Evolutionary conservation across 2,113 vertebrate species (phyloP).

Genomic region (Alligator mississippiensis): DNA sequence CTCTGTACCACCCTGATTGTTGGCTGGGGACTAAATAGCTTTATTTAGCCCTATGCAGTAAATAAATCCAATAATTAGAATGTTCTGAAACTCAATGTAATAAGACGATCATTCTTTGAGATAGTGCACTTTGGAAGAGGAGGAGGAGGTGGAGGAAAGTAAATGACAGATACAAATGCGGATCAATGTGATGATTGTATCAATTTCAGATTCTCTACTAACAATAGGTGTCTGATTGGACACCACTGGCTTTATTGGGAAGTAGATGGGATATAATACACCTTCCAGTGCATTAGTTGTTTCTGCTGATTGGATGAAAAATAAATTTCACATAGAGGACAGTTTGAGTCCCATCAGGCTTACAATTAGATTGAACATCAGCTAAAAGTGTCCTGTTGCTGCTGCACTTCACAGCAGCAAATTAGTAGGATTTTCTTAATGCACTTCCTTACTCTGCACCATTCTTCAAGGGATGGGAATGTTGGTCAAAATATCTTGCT

Average conservation of each 20-base stretch:
- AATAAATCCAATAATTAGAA: slow-evolving; percentile 26
- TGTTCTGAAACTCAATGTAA: slow-evolving; percentile 43
- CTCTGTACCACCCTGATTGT: not conserved
- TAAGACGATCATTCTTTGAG: not conserved
- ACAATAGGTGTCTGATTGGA: slow-evolving; percentile 86
- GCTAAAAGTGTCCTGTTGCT: slow-evolving; percentile 73
- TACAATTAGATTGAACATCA: slow-evolving; percentile 71
- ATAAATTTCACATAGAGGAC: slow-evolving; percentile 75
- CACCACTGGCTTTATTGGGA: slow-evolving; percentile 80
- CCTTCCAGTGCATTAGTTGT: slow-evolving; percentile 77
- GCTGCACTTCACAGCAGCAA: slow-evolving; percentile 47
- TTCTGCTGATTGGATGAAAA: slow-evolving; percentile 81
- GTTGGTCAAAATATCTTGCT: slow-evolving; percentile 18
- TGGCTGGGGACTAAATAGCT: not conserved
- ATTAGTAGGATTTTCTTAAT: slow-evolving; percentile 65
- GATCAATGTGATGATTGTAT: slow-evolving; percentile 84
- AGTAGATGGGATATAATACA: slow-evolving; percentile 79
- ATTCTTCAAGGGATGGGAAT: slow-evolving; percentile 40
- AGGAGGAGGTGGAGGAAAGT: slow-evolving; percentile 30
- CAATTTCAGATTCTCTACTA: slow-evolving; percentile 83
- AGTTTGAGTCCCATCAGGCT: slow-evolving; percentile 73
- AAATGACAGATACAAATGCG: slow-evolving; percentile 76
- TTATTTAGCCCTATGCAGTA: slow-evolving; percentile 11
- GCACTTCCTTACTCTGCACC: slow-evolving; percentile 31
- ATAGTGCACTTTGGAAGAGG: slow-evolving; percentile 8